These are phyloP conservation scores for Enteromius anoplus DNA, from an alignment of 2,797 vertebrate genomes.

Conservation along the genomic window DNA sequence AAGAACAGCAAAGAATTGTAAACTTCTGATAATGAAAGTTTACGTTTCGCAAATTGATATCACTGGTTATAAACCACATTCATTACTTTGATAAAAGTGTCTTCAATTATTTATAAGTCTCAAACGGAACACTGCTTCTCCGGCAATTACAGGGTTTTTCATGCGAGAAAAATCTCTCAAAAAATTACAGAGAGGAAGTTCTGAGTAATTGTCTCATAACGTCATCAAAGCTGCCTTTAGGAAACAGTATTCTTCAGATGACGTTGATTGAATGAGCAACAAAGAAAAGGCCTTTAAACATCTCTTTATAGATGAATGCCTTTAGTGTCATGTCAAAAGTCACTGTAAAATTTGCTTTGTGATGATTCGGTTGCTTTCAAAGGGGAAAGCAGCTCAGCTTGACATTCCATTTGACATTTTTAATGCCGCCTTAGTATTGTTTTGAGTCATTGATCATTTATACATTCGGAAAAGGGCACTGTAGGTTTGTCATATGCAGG, in stretches of 20 bases:
- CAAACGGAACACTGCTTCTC: neutral
- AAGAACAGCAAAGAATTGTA: neutral
- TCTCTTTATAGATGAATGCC: conserved; percentile 27
- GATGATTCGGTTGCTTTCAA: conserved; percentile 28
- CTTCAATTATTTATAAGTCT: neutral
- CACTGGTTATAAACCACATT: neutral
- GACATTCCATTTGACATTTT: conserved; percentile 20
- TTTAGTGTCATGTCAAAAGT: conserved; percentile 30
- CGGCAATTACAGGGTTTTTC: conserved; percentile 7
- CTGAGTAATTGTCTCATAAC: conserved; percentile 32
- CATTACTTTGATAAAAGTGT: neutral
- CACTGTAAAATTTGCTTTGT: conserved; percentile 33
- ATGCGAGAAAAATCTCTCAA: neutral
- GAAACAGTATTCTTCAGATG: conserved; percentile 26
- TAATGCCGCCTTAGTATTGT: conserved; percentile 5
- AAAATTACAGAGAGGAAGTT: conserved; percentile 20
- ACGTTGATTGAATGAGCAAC: conserved; percentile 39
- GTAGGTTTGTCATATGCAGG: neutral
- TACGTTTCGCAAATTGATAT: neutral
- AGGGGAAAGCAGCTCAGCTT: neutral
- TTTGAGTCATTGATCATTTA: conserved; percentile 46
- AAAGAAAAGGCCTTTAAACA: conserved; percentile 31
- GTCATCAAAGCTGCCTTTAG: conserved; percentile 37
- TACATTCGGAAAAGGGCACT: conserved; percentile 50
- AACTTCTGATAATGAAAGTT: neutral